These are phyloP conservation scores for Scylla paramamosain DNA, from an alignment of 1,140 invertebrate species.

Conservation along the genomic window DNA sequence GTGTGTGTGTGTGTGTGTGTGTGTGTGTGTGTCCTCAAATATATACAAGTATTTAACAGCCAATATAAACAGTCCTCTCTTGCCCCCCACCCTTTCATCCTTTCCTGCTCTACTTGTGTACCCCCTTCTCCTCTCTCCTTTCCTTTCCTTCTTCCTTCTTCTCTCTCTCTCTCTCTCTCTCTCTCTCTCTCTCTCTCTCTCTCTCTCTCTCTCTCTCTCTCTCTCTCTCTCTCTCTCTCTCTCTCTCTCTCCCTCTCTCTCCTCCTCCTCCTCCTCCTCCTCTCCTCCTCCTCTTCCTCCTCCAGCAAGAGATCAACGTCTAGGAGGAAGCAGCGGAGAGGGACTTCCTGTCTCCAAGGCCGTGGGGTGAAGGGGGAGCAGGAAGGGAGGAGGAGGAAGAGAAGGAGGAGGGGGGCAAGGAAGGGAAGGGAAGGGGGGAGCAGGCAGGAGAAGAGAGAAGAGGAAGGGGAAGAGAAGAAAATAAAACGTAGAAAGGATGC, in stretches of 20 bases:
- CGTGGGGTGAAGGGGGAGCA: not conserved
- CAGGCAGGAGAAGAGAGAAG: not conserved
- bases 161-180: not conserved
- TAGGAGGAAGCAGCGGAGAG: constrained; percentile 7
- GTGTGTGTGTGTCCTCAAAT: too few relatives aligned
- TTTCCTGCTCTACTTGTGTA: too few relatives aligned
- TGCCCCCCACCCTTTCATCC: too few relatives aligned
- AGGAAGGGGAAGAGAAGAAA: not conserved
- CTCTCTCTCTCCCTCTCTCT: constrained; percentile 14
- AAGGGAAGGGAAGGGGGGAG: too few relatives aligned
- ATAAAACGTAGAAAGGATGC: not conserved
- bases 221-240: not conserved
- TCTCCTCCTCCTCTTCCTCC: not conserved
- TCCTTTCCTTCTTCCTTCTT: not conserved
- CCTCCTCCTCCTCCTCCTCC: not conserved
- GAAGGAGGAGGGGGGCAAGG: too few relatives aligned
- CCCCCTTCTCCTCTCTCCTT: not conserved
- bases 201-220: not conserved
- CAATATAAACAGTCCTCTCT: too few relatives aligned
- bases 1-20: too few relatives aligned
- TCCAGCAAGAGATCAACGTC: constrained; percentile 1
- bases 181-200: not conserved
- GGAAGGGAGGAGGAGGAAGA: too few relatives aligned
- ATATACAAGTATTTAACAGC: too few relatives aligned
- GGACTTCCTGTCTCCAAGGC: not conserved